These are phyloP conservation scores for Heliconius charithonia DNA, from an alignment of 2,888 invertebrate species.

Conservation along the genomic window DNA sequence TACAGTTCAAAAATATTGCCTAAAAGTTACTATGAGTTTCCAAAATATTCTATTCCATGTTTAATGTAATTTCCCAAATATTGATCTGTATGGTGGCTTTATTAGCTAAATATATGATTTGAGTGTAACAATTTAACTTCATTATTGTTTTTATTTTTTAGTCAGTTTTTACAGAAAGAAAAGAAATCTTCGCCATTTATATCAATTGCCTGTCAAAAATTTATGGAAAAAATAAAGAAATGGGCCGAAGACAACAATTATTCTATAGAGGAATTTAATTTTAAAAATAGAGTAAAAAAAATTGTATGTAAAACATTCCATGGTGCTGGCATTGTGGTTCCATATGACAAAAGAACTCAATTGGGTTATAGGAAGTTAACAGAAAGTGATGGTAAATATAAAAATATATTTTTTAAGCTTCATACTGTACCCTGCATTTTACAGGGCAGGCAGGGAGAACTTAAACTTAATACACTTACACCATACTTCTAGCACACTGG, in stretches of 20 bases:
- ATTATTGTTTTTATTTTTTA: conserved; percentile 50
- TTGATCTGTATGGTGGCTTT: too few species aligned
- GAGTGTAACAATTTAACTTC: too few species aligned
- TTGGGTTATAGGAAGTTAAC: conserved; percentile 92
- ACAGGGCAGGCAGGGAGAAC: neutral
- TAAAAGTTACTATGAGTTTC: too few species aligned
- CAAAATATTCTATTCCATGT: too few species aligned
- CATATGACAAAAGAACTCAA: conserved; percentile 90
- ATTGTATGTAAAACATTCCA: conserved; percentile 90
- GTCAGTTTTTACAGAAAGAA: conserved; percentile 80
- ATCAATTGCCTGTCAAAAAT: conserved; percentile 81
- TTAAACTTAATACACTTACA: neutral
- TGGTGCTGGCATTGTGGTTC: conserved; percentile 93
- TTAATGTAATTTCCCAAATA: too few species aligned
- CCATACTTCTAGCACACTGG: too few species aligned
- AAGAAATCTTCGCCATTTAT: conserved; percentile 86
- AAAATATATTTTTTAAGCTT: neutral
- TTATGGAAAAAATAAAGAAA: conserved; percentile 85
- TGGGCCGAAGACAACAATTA: conserved; percentile 86
- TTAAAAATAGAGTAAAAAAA: conserved; percentile 85
- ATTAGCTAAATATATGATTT: too few species aligned
- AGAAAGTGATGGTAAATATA: conserved; percentile 85
- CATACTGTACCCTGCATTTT: neutral
- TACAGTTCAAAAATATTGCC: too few species aligned
- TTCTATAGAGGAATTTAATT: conserved; percentile 80